Base-by-base conservation (phyloP, 1,140 invertebrate species). In the Watersipora subatra region DNA sequence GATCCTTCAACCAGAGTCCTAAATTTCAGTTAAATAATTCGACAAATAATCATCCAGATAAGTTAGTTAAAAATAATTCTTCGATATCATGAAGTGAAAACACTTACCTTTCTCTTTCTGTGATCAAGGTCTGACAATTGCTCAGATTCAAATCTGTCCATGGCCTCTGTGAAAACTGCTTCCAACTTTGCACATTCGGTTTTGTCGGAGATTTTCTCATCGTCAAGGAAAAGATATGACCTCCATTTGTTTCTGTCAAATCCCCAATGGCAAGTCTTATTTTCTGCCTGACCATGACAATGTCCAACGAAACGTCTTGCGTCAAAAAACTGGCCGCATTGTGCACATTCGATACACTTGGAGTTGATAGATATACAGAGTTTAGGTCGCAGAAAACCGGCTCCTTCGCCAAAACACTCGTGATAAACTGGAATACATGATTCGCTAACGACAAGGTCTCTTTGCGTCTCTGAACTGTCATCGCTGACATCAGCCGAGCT, bases 191-290 rank as follows among this genome's bases (percentile, higher is more conserved):
- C n/a, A n/a, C n/a, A n/a, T n/a, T n/a, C n/a, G n/a, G n/a, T n/a
- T n/a, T n/a, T n/a, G n/a, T n/a, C n/a, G n/a, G n/a, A n/a, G n/a
- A n/a, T n/a, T n/a, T n/a, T 75, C 75, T 92, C 89, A 69, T 88
- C 85, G 27, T 87, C 86, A 58, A 94, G 84, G 46, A 77, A 66
- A 63, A 93, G 84, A 81, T 97, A 97, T 61, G 87, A 84, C 57
- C 93, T 84, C 95, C 95, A 98, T 73, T 94, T 92, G 68, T 85
- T 83, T 0, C 92, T 94, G 81, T 97, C 93, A 81, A 97, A 97
- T 17, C 95, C 95, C 95, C 95, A 98, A 78, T 98, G 95, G 75
- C 92, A 94, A 61, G 92, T 96, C 68, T 90, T 86, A 74, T 92
- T 93, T 69, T 88, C 82, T 46, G 73, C 69, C 63, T 85, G 83